Evolutionary conservation across 1,140 invertebrate species (phyloP).

Genomic region (Trichogramma pretiosum): DNA sequence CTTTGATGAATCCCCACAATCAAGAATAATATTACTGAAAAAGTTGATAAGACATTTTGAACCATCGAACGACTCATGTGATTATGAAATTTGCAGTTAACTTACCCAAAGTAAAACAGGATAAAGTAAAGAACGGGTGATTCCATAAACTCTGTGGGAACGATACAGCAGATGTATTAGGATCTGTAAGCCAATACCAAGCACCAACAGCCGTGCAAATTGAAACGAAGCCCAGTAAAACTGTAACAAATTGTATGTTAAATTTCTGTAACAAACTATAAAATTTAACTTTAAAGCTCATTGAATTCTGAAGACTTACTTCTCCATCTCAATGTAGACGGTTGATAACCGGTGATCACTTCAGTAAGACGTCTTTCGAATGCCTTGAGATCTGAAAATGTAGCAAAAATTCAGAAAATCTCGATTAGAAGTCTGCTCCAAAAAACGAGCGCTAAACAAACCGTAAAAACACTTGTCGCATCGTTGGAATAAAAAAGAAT

Average conservation of each 20-base stretch:
- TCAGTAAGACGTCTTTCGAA: conserved; percentile 92
- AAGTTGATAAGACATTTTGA: too few species aligned
- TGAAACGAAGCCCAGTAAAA: conserved; percentile 74
- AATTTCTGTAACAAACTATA: too few species aligned
- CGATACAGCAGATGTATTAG: conserved; percentile 75
- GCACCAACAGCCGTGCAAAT: conserved; percentile 85
- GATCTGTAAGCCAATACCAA: conserved; percentile 90
- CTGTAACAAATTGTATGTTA: conserved; percentile 48
- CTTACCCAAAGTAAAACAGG: conserved; percentile 71
- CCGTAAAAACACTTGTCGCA: too few species aligned
- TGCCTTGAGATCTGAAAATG: conserved; percentile 88
- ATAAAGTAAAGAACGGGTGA: conserved; percentile 93
- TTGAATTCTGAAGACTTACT: too few species aligned
- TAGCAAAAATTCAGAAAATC: too few species aligned
- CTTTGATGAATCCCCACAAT: conserved; percentile 89
- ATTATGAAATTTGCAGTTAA: too few species aligned
- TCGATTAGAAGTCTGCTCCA: conserved; percentile 15
- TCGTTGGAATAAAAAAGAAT: too few species aligned
- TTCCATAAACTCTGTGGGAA: conserved; percentile 86
- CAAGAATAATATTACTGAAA: conserved; percentile 78
- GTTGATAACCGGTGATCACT: conserved; percentile 89
- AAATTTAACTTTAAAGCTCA: too few species aligned
- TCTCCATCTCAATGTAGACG: conserved; percentile 86
- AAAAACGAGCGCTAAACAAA: conserved; percentile 8
- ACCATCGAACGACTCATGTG: too few species aligned